Base-by-base conservation (phyloP, 2,113 vertebrate species). In the Eonycteris spelaea region DNA sequence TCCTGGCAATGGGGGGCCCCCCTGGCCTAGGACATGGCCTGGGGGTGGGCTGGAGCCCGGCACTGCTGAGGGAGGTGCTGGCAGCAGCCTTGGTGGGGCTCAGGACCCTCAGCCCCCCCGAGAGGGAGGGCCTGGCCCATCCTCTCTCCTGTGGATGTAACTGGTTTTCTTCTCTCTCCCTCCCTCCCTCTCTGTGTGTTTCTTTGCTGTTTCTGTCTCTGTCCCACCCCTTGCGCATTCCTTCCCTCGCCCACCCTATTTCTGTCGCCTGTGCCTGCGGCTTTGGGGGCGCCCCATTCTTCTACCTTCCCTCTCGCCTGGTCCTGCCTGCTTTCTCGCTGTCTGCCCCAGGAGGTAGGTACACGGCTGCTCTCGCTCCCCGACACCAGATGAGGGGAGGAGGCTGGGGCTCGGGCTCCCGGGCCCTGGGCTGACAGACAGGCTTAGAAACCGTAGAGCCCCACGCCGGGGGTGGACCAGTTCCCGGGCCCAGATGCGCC, bases 321-420 rank as follows among this genome's bases (percentile, higher is more conserved):
- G 97, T 91, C 97, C 97, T 96, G 97, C 97, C 97, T 98, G 98
- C 97, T 98, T 98, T 98, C 97, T 97, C 59, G 98, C 98, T 98
- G 97, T 97, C 97, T 97, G 96, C 98, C 98, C 96, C 98, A 97
- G 98, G 98, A 98, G 98, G 98, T 98, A 98, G 98, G 98, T 98
- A 96, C 88, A 15, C 5, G 9, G 55, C 87, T 6, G 11, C 61
- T 70, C 94, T 83, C 6, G 5, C 75, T 74, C 43, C 68, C 90
- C 45, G 7, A 2, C 86, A 75, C 8, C 16, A 16, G 35, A 45
- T 9, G 0, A 5, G 74, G 91, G 70, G 77, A 43, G 40, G 93
- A 89, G 86, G 38, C 53, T 61, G 59, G 59, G 53, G 11, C 71
- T 38, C 18, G 0, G 74, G 35, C 45, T 67, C 18, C 16, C 7